These are phyloP conservation scores for Pristis pectinata DNA, from an alignment of 2,797 vertebrate genomes.

Conservation along the genomic window DNA sequence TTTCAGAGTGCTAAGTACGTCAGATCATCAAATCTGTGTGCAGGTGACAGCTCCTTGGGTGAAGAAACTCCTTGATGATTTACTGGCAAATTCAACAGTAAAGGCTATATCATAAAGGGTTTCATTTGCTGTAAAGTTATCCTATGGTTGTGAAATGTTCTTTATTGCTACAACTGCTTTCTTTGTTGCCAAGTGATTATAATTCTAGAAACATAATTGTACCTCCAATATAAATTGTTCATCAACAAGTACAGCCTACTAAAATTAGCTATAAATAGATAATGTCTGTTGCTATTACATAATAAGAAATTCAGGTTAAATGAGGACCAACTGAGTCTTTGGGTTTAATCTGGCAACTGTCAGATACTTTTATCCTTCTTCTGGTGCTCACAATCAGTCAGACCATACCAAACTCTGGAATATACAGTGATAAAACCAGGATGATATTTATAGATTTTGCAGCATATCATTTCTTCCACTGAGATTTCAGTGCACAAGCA, in stretches of 20 bases:
- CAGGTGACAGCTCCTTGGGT: neutral
- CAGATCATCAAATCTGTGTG: too few species aligned
- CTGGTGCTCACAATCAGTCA: neutral
- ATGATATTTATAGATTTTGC: too few species aligned
- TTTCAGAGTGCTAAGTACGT: neutral
- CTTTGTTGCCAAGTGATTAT: neutral
- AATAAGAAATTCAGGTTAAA: too few species aligned
- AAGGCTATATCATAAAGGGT: neutral
- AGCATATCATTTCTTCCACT: too few species aligned
- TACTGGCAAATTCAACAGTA: neutral
- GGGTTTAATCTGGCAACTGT: too few species aligned
- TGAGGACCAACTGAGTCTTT: too few species aligned
- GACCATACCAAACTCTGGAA: neutral
- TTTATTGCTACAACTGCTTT: neutral
- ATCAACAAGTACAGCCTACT: neutral
- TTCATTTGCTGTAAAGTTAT: neutral
- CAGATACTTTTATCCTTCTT: too few species aligned
- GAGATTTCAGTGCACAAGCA: too few species aligned
- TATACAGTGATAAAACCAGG: neutral
- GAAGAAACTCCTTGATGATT: neutral
- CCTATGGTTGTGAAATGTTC: neutral
- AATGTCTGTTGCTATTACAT: neutral
- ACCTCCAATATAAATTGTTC: neutral
- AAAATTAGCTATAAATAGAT: neutral
- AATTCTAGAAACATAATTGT: neutral